A percentile compares a stretch with the other conserved stretches of the same genome.
Conservation (phyloP, 2,888 invertebrate genomes). For the Galeopsomyia nigrocyanea region DNA sequence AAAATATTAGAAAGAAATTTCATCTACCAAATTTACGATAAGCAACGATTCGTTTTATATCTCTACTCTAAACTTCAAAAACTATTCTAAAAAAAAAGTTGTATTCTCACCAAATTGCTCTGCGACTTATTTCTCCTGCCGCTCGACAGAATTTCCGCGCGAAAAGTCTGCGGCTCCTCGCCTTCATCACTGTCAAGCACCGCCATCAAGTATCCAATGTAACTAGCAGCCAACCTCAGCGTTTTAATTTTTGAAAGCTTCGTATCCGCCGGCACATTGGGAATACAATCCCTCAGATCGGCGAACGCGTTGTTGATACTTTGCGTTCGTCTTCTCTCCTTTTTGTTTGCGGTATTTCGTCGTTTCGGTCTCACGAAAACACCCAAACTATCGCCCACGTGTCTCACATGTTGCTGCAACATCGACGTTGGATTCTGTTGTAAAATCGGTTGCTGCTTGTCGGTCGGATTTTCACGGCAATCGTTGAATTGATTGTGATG, state of each 20-base stretch:
- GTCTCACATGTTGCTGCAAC: slow-evolving; percentile 30
- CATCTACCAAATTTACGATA: too few species aligned
- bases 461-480: background rate
- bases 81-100: background rate
- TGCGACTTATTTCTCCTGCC: slow-evolving; percentile 63
- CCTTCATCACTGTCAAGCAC: slow-evolving; percentile 88
- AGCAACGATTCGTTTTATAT: too few species aligned
- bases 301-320: slow-evolving; percentile 97
- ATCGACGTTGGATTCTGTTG: slow-evolving; percentile 21
- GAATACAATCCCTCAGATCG: slow-evolving; percentile 92
- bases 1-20: too few species aligned
- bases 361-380: slow-evolving; percentile 72
- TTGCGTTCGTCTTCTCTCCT: slow-evolving; percentile 91
- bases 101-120: slow-evolving; percentile 54
- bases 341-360: slow-evolving; percentile 93
- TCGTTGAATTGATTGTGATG: slow-evolving; percentile 5
- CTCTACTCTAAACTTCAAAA: background rate
- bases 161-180: slow-evolving; percentile 85
- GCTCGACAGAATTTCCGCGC: slow-evolving; percentile 80
- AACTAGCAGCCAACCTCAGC: slow-evolving; percentile 90
- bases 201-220: slow-evolving; percentile 92
- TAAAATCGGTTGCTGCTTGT: slow-evolving; percentile 11
- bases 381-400: slow-evolving; percentile 26
- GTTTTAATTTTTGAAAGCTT: slow-evolving; percentile 98
- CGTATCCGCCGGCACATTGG: slow-evolving; percentile 96